Evolutionary conservation across 2,888 invertebrate species (phyloP).

Genomic region (Dione juno): DNA sequence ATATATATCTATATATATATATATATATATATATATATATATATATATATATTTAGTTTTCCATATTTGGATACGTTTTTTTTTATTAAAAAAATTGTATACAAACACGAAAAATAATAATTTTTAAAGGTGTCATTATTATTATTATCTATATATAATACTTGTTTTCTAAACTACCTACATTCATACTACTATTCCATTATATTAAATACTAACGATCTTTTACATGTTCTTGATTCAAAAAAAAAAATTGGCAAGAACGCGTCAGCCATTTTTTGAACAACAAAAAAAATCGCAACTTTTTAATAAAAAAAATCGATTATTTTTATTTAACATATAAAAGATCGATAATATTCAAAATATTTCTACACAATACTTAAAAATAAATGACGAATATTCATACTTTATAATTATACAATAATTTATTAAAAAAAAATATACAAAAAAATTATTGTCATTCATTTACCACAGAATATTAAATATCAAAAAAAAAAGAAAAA

Average conservation of each 20-base stretch:
- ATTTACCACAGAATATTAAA: background rate
- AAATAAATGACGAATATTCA: slow-evolving; percentile 21
- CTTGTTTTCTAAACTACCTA: slow-evolving; percentile 15
- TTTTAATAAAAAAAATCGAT: background rate
- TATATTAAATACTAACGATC: background rate
- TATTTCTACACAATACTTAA: slow-evolving; percentile 7
- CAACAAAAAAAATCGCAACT: background rate
- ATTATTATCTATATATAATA: slow-evolving; percentile 19
- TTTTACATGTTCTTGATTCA: background rate
- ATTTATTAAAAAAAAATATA: background rate
- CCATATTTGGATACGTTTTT: background rate
- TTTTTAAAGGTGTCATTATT: background rate
- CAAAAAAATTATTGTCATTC: slow-evolving; percentile 8
- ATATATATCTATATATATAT: too few relatives aligned
- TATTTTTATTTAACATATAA: background rate
- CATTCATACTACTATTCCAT: background rate
- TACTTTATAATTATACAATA: background rate
- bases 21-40: background rate
- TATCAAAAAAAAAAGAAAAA: background rate
- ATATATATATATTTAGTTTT: background rate
- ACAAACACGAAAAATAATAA: background rate
- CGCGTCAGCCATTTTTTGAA: background rate
- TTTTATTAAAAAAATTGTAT: slow-evolving; percentile 1
- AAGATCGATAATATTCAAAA: slow-evolving; percentile 16
- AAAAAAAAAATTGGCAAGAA: slow-evolving; percentile 14